A percentile compares a stretch with the other conserved stretches of the same genome.
Evolutionary conservation across 2,113 vertebrate species (phyloP).

Genomic region (Diphyllodes magnificus): DNA sequence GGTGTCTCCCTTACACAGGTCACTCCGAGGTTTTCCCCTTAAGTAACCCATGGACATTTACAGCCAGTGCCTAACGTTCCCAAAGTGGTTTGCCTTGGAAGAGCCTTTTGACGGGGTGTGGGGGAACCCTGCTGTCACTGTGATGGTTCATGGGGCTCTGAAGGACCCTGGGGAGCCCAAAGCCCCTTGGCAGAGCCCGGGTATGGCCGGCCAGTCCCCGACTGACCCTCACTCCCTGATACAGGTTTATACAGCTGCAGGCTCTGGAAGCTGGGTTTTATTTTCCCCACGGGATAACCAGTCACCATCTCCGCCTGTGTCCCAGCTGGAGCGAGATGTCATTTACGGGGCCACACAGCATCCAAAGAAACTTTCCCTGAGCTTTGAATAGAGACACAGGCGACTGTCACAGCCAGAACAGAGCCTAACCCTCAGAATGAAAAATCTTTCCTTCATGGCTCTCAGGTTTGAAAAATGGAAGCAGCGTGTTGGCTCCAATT

Average conservation of each 20-base stretch:
- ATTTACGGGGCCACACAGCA: neutral
- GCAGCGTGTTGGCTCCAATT: neutral
- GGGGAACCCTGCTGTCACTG: neutral
- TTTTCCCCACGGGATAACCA: rapidly evolving
- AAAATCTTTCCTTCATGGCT: neutral
- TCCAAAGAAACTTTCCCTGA: neutral
- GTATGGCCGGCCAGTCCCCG: rapidly evolving
- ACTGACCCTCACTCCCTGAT: rapidly evolving
- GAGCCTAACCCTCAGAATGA: neutral
- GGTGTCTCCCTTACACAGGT: neutral
- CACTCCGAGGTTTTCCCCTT: rapidly evolving
- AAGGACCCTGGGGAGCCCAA: neutral
- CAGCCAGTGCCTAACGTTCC: neutral
- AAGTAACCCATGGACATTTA: neutral
- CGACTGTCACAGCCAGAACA: neutral
- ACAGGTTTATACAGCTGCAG: neutral
- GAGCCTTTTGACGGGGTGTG: neutral
- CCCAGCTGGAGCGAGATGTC: neutral
- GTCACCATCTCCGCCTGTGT: rapidly evolving
- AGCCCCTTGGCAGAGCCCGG: neutral
- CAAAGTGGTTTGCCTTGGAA: neutral
- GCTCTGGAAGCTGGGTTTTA: neutral
- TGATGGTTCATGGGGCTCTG: neutral
- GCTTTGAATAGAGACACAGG: neutral
- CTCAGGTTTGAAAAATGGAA: neutral